Evolutionary conservation across 2,113 vertebrate genomes (phyloP).

Genomic region (Poeciliopsis prolifica): DNA sequence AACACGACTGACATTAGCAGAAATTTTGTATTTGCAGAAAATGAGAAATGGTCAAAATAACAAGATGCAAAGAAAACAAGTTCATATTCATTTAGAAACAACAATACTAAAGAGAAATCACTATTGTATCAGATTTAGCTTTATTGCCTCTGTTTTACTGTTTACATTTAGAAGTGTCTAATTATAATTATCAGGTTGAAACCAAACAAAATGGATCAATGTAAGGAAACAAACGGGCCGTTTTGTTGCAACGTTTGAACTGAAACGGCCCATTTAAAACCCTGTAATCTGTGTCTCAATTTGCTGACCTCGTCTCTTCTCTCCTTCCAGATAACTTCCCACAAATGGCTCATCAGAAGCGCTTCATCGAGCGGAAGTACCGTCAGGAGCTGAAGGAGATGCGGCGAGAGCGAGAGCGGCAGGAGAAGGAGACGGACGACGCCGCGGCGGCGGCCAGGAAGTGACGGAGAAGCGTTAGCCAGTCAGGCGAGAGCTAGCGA

Average conservation of each 20-base stretch:
- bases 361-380: constrained; percentile 99
- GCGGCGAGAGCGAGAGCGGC: constrained; percentile 95
- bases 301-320: constrained; percentile 55
- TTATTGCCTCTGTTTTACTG: constrained; percentile 32
- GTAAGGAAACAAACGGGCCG: constrained; percentile 46
- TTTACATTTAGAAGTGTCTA: constrained; percentile 53
- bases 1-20: too few relatives aligned
- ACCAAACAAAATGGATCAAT: constrained; percentile 63
- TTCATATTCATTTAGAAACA: too few relatives aligned
- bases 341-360: constrained; percentile 99
- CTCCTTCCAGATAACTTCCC: constrained; percentile 95
- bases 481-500: neutral
- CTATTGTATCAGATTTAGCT: neutral
- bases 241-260: constrained; percentile 35
- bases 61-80: too few relatives aligned
- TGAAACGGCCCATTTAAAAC: constrained; percentile 22
- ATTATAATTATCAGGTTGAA: constrained; percentile 54
- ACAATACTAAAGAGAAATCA: too few relatives aligned
- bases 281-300: constrained; percentile 30
- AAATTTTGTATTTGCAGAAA: too few relatives aligned
- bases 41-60: too few relatives aligned
- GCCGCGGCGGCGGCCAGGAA: constrained; percentile 85
- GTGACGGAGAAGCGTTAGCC: constrained; percentile 62
- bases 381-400: constrained; percentile 99
- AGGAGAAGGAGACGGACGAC: constrained; percentile 91